phyloP scores from a whole-genome alignment of 2,797 vertebrate genomes.

The Knipowitschia caucasica region DNA sequence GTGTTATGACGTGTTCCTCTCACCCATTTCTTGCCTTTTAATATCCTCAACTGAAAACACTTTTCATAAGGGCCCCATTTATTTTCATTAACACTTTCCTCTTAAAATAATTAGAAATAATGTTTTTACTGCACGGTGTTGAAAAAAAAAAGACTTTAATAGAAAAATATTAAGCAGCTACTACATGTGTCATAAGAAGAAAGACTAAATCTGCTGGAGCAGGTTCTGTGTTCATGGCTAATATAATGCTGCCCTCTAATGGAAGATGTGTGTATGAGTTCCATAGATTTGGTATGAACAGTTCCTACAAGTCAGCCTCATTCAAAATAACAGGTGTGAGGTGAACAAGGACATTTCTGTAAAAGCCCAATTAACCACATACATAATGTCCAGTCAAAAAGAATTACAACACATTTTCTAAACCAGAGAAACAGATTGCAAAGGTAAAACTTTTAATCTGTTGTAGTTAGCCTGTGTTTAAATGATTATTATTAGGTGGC shows the following conservation, averaged over 20 bases:
- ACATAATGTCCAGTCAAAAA: too few species aligned
- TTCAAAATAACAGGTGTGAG: too few species aligned
- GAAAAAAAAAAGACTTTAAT: not conserved
- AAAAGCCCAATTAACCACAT: too few species aligned
- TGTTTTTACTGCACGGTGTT: not conserved
- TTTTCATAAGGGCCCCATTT: not conserved
- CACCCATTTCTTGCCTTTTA: conserved; percentile 7
- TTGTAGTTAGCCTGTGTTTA: too few species aligned
- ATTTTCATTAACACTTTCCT: not conserved
- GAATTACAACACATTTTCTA: too few species aligned
- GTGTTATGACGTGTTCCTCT: conserved; percentile 36
- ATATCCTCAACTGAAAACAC: not conserved
- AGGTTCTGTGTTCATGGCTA: conserved; percentile 27
- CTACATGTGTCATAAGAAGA: too few species aligned
- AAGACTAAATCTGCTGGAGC: conserved; percentile 1
- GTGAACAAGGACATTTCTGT: not conserved
- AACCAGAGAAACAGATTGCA: too few species aligned
- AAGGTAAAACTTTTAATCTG: too few species aligned
- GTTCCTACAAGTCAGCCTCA: too few species aligned
- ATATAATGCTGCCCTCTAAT: conserved; percentile 71
- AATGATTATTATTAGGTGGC: too few species aligned
- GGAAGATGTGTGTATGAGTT: conserved; percentile 27
- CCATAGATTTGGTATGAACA: too few species aligned
- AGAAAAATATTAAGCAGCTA: too few species aligned
- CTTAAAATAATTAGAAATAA: not conserved